Base-by-base conservation (phyloP, 2,888 invertebrate genomes). In the Andricus quercusramuli region DNA sequence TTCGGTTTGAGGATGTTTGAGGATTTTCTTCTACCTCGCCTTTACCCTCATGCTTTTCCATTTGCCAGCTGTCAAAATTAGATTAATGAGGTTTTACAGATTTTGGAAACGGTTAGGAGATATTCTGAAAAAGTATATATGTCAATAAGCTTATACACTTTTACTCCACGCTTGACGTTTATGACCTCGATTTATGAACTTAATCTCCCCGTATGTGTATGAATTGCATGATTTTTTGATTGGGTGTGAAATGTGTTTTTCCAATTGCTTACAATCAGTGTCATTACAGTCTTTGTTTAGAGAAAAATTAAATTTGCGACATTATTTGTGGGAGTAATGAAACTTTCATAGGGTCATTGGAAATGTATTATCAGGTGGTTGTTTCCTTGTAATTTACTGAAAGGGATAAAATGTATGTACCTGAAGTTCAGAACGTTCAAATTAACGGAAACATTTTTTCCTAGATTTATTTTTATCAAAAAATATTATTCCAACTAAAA, bases 181-280 rank as follows among this genome's bases (percentile, higher is more conserved):
- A 29, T 70, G 70, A 70, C 70, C 70, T 70, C 70, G 47, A 65
- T 65, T 65, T 65, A 65, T 65, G 11, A 65, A 65, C 13, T 47
- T 37, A 44, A 51, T 70, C 47, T 56, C 56, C n/a, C 51, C 74
- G 29, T 20, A n/a, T 56, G 56, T 74, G 9, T 68, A 67, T 41
- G 22, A 56, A 56, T 2, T 56, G n/a, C 9, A 56, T 56, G n/a
- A 56, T n/a, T 56, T 56, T 56, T 56, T n/a, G 11, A 56, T n/a
- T 56, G 56, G 8, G n/a, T 56, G 56, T 8, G 15, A 25, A 44
- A 22, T 77, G 1, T 17, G 29, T 68, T 78, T 78, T 20, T 32
- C 22, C 3, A 56, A 11, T 56, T 56, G 2, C 56, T n/a, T 56
- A n/a, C n/a, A n/a, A 56, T n/a, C n/a, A 11, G 11, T 56, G n/a